Evolutionary conservation across 2,113 vertebrate genomes (phyloP).

Genomic region (Elgaria multicarinata): DNA sequence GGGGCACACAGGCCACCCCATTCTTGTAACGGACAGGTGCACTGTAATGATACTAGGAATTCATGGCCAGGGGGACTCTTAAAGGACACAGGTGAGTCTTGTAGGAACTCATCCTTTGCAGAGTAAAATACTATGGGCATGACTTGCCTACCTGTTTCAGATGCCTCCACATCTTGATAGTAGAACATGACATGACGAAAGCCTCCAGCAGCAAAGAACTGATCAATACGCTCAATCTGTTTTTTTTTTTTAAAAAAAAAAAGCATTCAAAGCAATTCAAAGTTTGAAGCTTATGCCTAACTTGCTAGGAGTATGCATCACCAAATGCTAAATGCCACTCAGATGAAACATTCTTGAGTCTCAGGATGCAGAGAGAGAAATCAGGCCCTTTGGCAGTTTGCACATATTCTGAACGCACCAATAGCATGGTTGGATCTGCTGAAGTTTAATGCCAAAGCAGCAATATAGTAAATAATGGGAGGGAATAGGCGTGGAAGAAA

Average conservation of each 20-base stretch:
- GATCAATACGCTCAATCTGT: conserved; percentile 91
- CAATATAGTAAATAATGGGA: neutral
- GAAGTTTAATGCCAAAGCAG: neutral
- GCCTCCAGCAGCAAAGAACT: conserved; percentile 86
- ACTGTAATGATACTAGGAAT: neutral
- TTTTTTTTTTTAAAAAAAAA: too few relatives aligned
- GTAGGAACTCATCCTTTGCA: neutral
- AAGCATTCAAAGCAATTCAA: neutral
- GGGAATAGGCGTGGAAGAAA: neutral
- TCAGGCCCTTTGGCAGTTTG: neutral
- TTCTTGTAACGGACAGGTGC: neutral
- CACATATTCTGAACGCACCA: neutral
- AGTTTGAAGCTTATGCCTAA: neutral
- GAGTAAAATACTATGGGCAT: neutral
- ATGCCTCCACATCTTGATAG: conserved; percentile 85
- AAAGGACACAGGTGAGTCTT: neutral
- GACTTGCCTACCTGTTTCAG: conserved; percentile 81
- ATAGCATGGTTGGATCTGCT: neutral
- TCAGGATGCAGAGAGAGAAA: neutral
- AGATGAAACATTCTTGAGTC: neutral
- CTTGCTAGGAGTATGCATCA: neutral
- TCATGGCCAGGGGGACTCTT: neutral
- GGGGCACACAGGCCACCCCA: too few relatives aligned
- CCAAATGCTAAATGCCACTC: neutral
- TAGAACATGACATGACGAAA: conserved; percentile 90